Base-by-base conservation (phyloP, 2,888 invertebrate genomes). In the Hybos culiciformis region DNA sequence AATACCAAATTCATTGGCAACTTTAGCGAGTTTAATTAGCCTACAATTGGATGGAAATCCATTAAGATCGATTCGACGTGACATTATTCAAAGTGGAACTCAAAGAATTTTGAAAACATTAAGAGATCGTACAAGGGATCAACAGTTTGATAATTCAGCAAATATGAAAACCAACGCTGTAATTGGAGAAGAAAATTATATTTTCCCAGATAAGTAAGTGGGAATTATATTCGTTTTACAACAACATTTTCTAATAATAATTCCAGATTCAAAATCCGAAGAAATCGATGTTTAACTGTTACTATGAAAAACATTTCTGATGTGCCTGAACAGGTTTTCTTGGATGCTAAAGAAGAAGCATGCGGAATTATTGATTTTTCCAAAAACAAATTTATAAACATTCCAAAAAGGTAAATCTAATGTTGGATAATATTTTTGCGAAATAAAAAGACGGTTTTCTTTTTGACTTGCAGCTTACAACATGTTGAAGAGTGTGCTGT, bases 41-140 rank as follows among this genome's bases (percentile, higher is more conserved):
- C 71, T 93, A 40, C 79, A 78, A 48, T 72, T 92, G 55, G 86
- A 90, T 51, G 92, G 92, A 5, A 93, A 93, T 67, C 82, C 83
- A 54, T 69, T 92, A 51, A 77, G 82, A 54, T 79, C 79, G 41
- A 79, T 93, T 21, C 70, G 92, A 26, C 74, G 82, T 46, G 92
- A 92, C 62, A 77, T 93, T 43, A 71, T 92, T 41, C 77, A 80
- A 58, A 79, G 85, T 46, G 92, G 92, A n/a, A 87, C 90, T 1
- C 73, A 74, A 32, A 68, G 86, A 45, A 75, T 93, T 58, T 72
- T 92, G 61, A 82, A 82, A 60, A 84, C 80, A 58, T 66, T 85
- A 24, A 70, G 80, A 4, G 81, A 83, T 50, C 77, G 75, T 11
- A 56, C 57, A 0, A 46, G 53, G 37, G 38, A 39, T 17, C 38